These are phyloP conservation scores for Globicephala melas DNA, from an alignment of 2,113 vertebrate genomes.

Conservation along the genomic window DNA sequence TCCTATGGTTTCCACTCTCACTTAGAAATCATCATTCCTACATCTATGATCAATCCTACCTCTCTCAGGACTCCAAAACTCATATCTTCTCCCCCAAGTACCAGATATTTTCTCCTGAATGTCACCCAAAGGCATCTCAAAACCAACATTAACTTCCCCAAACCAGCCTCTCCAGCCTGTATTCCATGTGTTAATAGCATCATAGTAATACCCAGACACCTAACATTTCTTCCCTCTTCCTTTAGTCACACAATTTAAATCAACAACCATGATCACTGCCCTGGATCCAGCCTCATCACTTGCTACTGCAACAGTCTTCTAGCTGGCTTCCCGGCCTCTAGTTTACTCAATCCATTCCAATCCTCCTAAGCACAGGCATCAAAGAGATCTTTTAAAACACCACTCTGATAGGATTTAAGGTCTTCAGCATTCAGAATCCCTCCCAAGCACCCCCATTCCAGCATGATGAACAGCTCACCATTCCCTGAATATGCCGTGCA, in stretches of 20 bases:
- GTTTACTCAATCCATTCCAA: background rate
- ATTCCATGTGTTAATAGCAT: background rate
- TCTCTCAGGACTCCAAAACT: slow-evolving; percentile 20
- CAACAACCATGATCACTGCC: background rate
- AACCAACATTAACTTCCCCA: background rate
- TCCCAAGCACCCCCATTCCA: background rate
- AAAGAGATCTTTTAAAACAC: background rate
- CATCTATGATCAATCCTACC: background rate
- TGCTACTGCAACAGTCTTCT: background rate
- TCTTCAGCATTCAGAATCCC: background rate
- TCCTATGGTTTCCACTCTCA: background rate
- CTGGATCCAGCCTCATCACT: background rate
- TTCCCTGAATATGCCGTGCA: background rate
- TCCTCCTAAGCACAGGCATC: background rate
- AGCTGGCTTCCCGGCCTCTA: background rate
- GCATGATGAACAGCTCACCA: background rate
- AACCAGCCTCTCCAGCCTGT: background rate
- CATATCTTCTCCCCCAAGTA: background rate
- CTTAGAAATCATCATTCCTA: background rate
- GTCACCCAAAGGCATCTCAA: background rate
- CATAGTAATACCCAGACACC: background rate
- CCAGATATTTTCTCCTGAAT: background rate
- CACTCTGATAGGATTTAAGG: background rate
- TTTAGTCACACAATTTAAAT: background rate
- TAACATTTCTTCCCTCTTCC: background rate